Evolutionary conservation across 2,888 invertebrate species (phyloP), one percentile per base, ranked within the genome.

Genomic region (Hesperia comma): DNA sequence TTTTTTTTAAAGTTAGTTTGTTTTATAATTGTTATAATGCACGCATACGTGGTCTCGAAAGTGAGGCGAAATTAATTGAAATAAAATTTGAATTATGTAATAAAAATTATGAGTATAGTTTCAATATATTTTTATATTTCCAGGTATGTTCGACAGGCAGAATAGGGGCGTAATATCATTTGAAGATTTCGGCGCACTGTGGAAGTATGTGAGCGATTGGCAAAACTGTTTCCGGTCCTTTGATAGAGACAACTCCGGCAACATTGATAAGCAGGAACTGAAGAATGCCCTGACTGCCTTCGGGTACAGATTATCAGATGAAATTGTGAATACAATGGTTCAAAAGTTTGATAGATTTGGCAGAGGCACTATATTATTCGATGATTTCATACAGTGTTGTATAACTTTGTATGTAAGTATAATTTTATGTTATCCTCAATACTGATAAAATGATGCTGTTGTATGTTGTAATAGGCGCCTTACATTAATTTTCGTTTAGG

Each of bases 161-260:
- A 96, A 95, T 78, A 94, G 95, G 78, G 99, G 99, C 7, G 96
- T 96, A 0, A 98, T 99, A 63, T 96, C 95, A 76, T 99, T 99
- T 87, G 96, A 98, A 79, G 99, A 99, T 86, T 99, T 99, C 88
- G 97, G 97, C 58, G 96, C 98, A 0, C 90, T 99, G 0, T 99
- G 99, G 99, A 98, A 98, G 84, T 99, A 99, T 87, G 97, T 99
- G 0, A 98, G 97, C 6, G 99, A 99, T 80, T 99, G 99, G 99
- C 98, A 99, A 83, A 96, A 95, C 79, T 98, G 98, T 83, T 99
- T 99, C 87, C 95, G 97, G 53, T 96, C 97, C 0, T 99, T 98
- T 83, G 99, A 99, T 84, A 93, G 96, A 53, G 99, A 99, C 82
- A 97, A 95, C 80, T 97, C 97, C 3, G 97, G 99, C 26, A 97